These are phyloP conservation scores for Tiaroga cobitis DNA, from an alignment of 2,797 vertebrate genomes.

Conservation along the genomic window DNA sequence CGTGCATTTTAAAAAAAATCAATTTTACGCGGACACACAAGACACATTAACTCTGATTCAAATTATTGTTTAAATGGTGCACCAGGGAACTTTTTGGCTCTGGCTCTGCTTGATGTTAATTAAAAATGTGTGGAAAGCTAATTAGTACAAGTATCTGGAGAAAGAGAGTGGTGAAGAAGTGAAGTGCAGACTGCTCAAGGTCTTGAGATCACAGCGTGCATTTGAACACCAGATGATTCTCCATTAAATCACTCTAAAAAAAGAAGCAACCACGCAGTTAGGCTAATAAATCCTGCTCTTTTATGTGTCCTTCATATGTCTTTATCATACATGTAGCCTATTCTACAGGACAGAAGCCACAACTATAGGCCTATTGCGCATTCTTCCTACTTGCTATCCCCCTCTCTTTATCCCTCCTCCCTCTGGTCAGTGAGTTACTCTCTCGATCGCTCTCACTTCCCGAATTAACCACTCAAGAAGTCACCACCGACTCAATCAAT, in stretches of 20 bases:
- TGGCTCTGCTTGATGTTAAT: constrained; percentile 26
- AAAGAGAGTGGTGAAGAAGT: constrained; percentile 1
- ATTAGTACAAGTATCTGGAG: constrained; percentile 22
- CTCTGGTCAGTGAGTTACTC: constrained; percentile 82
- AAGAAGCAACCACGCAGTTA: neutral
- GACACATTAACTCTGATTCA: neutral
- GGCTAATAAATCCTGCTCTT: neutral
- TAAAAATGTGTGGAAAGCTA: neutral
- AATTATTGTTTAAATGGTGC: constrained; percentile 4
- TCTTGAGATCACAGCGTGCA: constrained; percentile 30
- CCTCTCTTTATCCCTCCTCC: constrained; percentile 60
- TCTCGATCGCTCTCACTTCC: constrained; percentile 86
- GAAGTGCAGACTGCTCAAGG: constrained; percentile 26
- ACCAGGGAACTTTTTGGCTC: neutral
- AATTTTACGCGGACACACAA: neutral
- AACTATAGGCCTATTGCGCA: constrained; percentile 16
- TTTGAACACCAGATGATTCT: constrained; percentile 14
- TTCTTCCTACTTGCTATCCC: constrained; percentile 57
- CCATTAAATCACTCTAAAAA: neutral
- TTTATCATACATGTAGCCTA: neutral
- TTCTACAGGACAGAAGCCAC: constrained; percentile 34
- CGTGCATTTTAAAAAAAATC: neutral
- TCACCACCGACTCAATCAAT: constrained; percentile 88
- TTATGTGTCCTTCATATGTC: neutral
- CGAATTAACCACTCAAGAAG: constrained; percentile 89